A percentile compares a stretch with the other conserved stretches of the same genome.
phyloP scores from a whole-genome alignment of 2,888 invertebrate species.

The Melinopterus prodromus region DNA sequence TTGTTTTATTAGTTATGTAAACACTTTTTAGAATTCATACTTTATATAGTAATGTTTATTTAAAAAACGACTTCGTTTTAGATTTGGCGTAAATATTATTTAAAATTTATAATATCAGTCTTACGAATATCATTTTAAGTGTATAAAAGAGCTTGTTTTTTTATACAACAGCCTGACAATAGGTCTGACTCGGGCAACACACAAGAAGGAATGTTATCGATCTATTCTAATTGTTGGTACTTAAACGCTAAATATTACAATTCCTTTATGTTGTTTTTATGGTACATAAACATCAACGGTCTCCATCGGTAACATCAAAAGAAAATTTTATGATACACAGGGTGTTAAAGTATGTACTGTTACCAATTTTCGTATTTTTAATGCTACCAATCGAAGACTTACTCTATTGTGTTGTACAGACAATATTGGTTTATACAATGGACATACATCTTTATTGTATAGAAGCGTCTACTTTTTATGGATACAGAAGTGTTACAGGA shows the following conservation, averaged over 20 bases:
- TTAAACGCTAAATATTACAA: background rate
- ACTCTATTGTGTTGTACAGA: background rate
- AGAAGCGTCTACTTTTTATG: background rate
- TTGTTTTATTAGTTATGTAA: background rate
- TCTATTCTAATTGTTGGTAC: background rate
- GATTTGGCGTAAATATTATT: background rate
- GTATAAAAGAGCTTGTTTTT: slow-evolving; percentile 4
- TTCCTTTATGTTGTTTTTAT: background rate
- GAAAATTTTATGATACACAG: too few species aligned
- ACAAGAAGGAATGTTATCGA: background rate
- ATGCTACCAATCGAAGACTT: background rate
- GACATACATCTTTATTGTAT: background rate
- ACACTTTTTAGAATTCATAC: background rate
- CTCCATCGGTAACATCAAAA: too few species aligned
- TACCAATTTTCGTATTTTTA: too few species aligned
- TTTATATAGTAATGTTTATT: background rate
- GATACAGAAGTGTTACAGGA: background rate
- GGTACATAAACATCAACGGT: too few species aligned
- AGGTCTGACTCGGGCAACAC: background rate
- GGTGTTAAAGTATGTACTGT: too few species aligned
- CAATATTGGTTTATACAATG: background rate
- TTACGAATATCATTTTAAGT: background rate
- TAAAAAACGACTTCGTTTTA: background rate
- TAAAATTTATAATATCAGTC: slow-evolving; percentile 4
- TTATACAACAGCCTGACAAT: background rate